A percentile compares a stretch with the other conserved stretches of the same genome.
Conservation (phyloP, 2,888 invertebrate species). For the Gymnoscelis rufifasciata region DNA sequence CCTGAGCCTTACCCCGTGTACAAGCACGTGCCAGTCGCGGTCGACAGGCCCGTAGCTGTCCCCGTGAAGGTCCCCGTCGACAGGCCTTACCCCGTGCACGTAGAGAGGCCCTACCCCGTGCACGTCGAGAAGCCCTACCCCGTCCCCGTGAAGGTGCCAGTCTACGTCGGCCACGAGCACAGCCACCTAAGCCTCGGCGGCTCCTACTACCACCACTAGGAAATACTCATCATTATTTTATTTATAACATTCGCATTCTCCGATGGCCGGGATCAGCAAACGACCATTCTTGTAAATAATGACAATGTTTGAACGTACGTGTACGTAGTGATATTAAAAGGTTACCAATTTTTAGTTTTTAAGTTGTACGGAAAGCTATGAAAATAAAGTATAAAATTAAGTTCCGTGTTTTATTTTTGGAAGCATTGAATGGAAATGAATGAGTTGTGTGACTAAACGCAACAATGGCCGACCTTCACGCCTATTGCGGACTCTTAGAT, state of each 20-base stretch:
- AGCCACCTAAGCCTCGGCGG: slow-evolving; percentile 42
- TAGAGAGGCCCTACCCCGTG: slow-evolving; percentile 69
- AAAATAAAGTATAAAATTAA: slow-evolving; percentile 47
- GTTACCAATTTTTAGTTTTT: slow-evolving; percentile 68
- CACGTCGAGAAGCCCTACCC: slow-evolving; percentile 78
- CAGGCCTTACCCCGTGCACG: slow-evolving; percentile 81
- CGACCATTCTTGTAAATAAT: slow-evolving; percentile 64
- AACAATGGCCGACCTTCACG: slow-evolving; percentile 60
- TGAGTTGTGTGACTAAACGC: slow-evolving; percentile 35
- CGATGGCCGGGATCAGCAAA: slow-evolving; percentile 70
- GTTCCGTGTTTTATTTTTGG: slow-evolving; percentile 41
- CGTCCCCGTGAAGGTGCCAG: slow-evolving; percentile 77
- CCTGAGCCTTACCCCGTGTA: slow-evolving; percentile 82
- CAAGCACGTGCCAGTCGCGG: slow-evolving; percentile 81
- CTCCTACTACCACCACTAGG: slow-evolving; percentile 65
- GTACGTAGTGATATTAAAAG: slow-evolving; percentile 71
- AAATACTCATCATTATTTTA: slow-evolving; percentile 48
- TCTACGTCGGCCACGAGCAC: slow-evolving; percentile 50
- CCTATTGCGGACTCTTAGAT: slow-evolving; percentile 32
- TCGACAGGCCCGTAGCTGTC: slow-evolving; percentile 81
- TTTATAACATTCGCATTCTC: slow-evolving; percentile 55
- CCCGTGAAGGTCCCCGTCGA: slow-evolving; percentile 84
- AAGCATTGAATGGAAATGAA: slow-evolving; percentile 32
- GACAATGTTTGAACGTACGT: slow-evolving; percentile 66
- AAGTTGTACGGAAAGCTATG: slow-evolving; percentile 56